A percentile compares a stretch with the other conserved stretches of the same genome.
These are phyloP conservation scores for Candoia aspera DNA, from an alignment of 2,113 vertebrate species.

Conservation along the genomic window DNA sequence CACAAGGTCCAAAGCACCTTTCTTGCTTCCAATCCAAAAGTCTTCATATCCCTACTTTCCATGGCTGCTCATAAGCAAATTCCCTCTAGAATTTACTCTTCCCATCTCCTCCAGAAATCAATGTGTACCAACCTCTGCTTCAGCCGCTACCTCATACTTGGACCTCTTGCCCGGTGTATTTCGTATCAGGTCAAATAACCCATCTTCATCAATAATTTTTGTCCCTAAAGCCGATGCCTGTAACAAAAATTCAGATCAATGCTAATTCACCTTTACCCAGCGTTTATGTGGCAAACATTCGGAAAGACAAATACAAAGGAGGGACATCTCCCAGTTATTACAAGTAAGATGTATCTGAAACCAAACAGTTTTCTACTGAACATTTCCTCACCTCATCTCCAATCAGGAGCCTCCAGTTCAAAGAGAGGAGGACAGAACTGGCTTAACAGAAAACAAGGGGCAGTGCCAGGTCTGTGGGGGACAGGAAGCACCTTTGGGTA, in stretches of 20 bases:
- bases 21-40: neutral
- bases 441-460: neutral
- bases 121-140: conserved; percentile 82
- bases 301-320: conserved; percentile 18
- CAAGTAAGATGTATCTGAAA: neutral
- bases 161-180: conserved; percentile 95
- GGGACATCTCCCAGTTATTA: neutral
- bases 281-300: neutral
- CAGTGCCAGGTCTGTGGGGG: too few relatives aligned
- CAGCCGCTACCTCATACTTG: conserved; percentile 89
- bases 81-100: neutral
- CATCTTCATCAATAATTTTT: conserved; percentile 91
- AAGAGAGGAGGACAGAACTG: neutral
- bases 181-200: conserved; percentile 88
- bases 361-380: neutral
- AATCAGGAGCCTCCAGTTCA: neutral
- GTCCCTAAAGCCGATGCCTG: conserved; percentile 90
- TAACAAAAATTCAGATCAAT: conserved; percentile 28
- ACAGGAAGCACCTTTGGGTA: too few relatives aligned
- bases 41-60: neutral
- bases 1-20: neutral
- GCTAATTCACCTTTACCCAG: neutral
- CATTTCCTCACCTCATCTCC: neutral
- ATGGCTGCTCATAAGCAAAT: neutral
- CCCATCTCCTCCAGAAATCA: neutral